Conservation (phyloP, 2,888 invertebrate genomes). For the Alsophila aescularia region DNA sequence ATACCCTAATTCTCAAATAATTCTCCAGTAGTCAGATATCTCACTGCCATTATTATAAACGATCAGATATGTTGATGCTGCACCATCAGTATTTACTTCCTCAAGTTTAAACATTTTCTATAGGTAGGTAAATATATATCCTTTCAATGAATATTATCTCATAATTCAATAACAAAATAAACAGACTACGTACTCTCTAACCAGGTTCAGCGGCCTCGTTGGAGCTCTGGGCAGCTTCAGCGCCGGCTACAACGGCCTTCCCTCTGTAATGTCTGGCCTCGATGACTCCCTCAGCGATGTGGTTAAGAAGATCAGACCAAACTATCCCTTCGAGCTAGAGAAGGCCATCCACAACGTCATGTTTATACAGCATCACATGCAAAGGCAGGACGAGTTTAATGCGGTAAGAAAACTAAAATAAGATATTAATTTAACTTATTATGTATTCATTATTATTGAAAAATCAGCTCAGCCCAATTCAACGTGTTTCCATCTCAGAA, state of each 20-base stretch:
- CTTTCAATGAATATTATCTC: too few species aligned
- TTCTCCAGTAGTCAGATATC: too few species aligned
- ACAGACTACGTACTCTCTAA: neutral
- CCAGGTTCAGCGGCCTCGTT: slow-evolving; percentile 90
- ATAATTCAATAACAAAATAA: neutral
- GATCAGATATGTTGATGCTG: too few species aligned
- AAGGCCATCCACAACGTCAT: slow-evolving; percentile 97
- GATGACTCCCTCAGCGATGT: slow-evolving; percentile 93
- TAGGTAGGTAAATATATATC: too few species aligned
- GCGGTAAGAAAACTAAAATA: slow-evolving; percentile 92
- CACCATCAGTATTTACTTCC: too few species aligned
- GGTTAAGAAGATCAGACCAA: slow-evolving; percentile 87
- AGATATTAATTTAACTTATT: too few species aligned
- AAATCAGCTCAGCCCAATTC: too few species aligned
- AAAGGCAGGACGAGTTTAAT: slow-evolving; percentile 97
- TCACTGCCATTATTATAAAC: too few species aligned
- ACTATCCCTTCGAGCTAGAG: slow-evolving; percentile 96
- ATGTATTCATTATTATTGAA: too few species aligned
- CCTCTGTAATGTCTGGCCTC: slow-evolving; percentile 92
- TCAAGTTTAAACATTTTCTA: too few species aligned
- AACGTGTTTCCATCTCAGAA: too few species aligned
- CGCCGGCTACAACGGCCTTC: slow-evolving; percentile 91
- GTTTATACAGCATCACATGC: slow-evolving; percentile 97
- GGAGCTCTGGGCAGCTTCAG: slow-evolving; percentile 88
- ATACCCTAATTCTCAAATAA: too few species aligned